Percentiles rank a stretch among this genome's conserved stretches.
These are phyloP conservation scores for Heloderma charlesbogerti DNA, from an alignment of 2,113 vertebrate species.

Conservation along the genomic window DNA sequence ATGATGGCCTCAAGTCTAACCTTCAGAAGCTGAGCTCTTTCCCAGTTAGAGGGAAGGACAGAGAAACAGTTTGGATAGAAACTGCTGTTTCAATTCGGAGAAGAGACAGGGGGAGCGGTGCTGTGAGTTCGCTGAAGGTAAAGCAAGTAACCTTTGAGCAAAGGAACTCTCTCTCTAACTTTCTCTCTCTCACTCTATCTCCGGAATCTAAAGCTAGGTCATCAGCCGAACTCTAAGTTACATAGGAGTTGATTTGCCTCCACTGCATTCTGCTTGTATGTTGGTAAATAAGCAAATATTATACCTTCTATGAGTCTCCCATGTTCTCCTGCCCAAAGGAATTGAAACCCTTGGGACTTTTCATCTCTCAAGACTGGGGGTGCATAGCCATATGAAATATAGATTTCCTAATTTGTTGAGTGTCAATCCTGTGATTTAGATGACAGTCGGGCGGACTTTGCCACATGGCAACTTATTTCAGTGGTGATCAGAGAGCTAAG, in stretches of 20 bases:
- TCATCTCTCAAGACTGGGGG: neutral
- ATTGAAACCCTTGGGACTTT: neutral
- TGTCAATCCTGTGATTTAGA: slow-evolving; percentile 62
- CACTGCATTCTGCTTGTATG: neutral
- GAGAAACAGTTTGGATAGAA: neutral
- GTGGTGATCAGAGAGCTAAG: slow-evolving; percentile 56
- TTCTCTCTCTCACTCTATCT: neutral
- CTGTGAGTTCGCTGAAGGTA: neutral
- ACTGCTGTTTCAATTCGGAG: neutral
- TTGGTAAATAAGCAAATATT: neutral
- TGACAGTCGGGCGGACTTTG: slow-evolving; percentile 58
- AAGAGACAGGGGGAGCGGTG: too few relatives aligned
- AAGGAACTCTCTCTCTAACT: neutral
- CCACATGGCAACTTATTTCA: slow-evolving; percentile 66
- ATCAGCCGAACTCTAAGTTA: neutral
- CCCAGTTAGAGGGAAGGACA: neutral
- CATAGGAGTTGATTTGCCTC: neutral
- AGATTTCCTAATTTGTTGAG: slow-evolving; percentile 52
- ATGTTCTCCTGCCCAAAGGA: neutral
- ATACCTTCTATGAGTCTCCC: too few relatives aligned
- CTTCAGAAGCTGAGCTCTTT: neutral
- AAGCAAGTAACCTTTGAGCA: neutral
- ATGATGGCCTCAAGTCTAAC: neutral
- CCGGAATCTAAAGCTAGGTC: neutral
- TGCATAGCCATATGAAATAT: slow-evolving; percentile 26